Evolutionary conservation across 2,113 vertebrate species (phyloP).

Genomic region (Pachypanchax playfairii): DNA sequence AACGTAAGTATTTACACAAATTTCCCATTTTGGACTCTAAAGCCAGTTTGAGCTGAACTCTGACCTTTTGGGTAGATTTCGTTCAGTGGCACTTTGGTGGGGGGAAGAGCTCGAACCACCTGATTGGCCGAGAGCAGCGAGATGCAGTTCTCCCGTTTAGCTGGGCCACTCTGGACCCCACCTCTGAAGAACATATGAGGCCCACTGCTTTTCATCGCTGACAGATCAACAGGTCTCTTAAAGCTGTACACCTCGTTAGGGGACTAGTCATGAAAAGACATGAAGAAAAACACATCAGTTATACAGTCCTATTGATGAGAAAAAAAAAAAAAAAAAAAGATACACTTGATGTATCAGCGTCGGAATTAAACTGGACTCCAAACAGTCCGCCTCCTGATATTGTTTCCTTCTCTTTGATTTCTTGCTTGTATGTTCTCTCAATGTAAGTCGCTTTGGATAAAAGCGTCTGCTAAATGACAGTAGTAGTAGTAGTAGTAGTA

Average conservation of each 20-base stretch:
- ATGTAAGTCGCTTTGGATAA: too few species aligned
- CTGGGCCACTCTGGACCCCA: slow-evolving; percentile 56
- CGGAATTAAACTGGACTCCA: too few species aligned
- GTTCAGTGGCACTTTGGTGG: slow-evolving; percentile 87
- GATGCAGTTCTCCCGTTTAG: slow-evolving; percentile 87
- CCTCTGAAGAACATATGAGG: slow-evolving; percentile 79
- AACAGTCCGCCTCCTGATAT: too few species aligned
- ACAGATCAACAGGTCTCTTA: slow-evolving; percentile 81
- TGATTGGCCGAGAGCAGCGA: slow-evolving; percentile 87
- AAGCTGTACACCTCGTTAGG: slow-evolving; percentile 94
- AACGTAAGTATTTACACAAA: background rate
- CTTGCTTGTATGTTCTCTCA: too few species aligned
- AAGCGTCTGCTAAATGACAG: too few species aligned
- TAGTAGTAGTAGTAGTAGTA: too few species aligned
- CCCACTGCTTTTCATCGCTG: slow-evolving; percentile 58
- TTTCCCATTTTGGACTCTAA: too few species aligned
- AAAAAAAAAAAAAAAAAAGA: too few species aligned
- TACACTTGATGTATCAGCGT: too few species aligned
- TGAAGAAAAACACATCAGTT: background rate
- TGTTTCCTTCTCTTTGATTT: too few species aligned
- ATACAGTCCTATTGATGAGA: too few species aligned
- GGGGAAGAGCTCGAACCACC: slow-evolving; percentile 87
- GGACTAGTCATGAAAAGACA: slow-evolving; percentile 78
- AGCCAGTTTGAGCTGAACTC: slow-evolving; percentile 19
- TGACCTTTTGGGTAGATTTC: slow-evolving; percentile 94